These are phyloP conservation scores for Rhopalosiphum padi DNA, from an alignment of 1,140 invertebrate species.

Conservation along the genomic window DNA sequence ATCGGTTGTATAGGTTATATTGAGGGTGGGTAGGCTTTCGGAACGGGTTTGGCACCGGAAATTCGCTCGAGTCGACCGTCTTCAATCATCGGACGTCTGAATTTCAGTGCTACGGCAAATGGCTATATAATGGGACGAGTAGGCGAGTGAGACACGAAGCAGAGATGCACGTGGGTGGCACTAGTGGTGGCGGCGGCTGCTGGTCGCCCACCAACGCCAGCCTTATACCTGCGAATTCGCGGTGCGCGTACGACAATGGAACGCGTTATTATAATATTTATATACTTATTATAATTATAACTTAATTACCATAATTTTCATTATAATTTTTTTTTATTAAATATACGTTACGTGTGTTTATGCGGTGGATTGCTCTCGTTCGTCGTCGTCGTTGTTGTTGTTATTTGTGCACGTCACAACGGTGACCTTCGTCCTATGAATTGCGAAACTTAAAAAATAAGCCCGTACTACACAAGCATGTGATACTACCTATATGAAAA, in stretches of 20 bases:
- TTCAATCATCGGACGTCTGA: conserved; percentile 40
- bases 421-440: not conserved
- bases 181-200: not conserved
- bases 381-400: not conserved
- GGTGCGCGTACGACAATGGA: not conserved
- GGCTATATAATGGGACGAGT: conserved; percentile 26
- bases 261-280: conserved; percentile 24
- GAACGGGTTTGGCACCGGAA: conserved; percentile 45
- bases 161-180: conserved; percentile 7
- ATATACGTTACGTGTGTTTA: not conserved
- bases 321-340: not conserved
- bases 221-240: not conserved
- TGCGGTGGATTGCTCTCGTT: not conserved
- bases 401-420: not conserved
- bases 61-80: conserved; percentile 22
- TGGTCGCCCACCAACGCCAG: conserved; percentile 33
- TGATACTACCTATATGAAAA: not conserved
- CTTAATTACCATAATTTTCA: conserved; percentile 15
- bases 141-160: conserved; percentile 18
- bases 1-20: not conserved
- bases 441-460: not conserved
- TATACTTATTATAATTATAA: not conserved
- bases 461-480: not conserved
- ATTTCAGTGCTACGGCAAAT: not conserved
- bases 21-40: not conserved